Conservation (phyloP, 1,140 invertebrate genomes). For the Scaptomyza montana region DNA sequence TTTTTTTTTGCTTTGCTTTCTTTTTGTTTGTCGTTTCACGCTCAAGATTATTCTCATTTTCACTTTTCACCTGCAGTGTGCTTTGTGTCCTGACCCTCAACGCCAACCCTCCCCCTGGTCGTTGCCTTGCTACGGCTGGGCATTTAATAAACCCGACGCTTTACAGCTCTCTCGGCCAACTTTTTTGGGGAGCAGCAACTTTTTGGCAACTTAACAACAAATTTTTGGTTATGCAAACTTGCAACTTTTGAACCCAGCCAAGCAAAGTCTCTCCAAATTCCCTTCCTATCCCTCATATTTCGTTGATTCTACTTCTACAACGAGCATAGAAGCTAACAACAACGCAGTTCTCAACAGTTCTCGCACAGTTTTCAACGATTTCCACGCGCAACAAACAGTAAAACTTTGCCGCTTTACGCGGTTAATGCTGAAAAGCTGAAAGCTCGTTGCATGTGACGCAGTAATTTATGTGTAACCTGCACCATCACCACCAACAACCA, state of each 20-base stretch:
- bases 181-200: constrained; percentile 42
- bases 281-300: neutral
- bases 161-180: constrained; percentile 45
- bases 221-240: constrained; percentile 57
- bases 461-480: constrained; percentile 54
- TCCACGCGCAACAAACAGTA: constrained; percentile 17
- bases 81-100: neutral
- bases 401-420: constrained; percentile 48
- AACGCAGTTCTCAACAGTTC: constrained; percentile 3
- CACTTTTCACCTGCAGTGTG: constrained; percentile 41
- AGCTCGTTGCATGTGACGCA: constrained; percentile 52
- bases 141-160: constrained; percentile 51
- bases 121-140: constrained; percentile 5
- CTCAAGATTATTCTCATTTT: constrained; percentile 44
- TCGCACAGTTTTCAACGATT: constrained; percentile 5
- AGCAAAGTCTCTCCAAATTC: neutral
- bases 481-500: constrained; percentile 27
- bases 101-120: neutral
- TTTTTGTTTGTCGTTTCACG: constrained; percentile 7
- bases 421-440: constrained; percentile 50
- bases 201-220: constrained; percentile 55
- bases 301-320: neutral
- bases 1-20: neutral
- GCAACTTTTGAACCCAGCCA: constrained; percentile 37
- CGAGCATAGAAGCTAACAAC: neutral